A percentile compares a stretch with the other conserved stretches of the same genome.
Evolutionary conservation across 2,113 vertebrate species (phyloP).

Genomic region (Sinocyclocheilus grahami): DNA sequence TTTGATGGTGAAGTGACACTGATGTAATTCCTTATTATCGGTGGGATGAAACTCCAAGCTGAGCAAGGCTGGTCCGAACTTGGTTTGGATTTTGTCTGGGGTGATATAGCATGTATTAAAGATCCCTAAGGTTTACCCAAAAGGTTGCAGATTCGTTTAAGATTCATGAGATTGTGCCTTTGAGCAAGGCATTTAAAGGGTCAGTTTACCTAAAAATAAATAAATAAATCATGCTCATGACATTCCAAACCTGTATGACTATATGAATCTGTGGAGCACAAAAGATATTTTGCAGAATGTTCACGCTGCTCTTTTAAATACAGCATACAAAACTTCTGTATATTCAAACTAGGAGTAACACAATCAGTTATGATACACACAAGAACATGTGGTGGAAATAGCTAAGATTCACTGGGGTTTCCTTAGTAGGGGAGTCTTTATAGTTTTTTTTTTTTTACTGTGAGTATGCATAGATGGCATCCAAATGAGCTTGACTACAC

Average conservation of each 20-base stretch:
- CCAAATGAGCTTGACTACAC: background rate
- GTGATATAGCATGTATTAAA: background rate
- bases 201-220: background rate
- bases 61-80: background rate
- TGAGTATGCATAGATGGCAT: background rate
- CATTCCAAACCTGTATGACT: background rate
- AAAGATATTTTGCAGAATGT: background rate
- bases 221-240: background rate
- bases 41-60: background rate
- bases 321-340: background rate
- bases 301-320: background rate
- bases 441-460: background rate
- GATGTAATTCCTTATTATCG: background rate
- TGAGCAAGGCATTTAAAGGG: constrained; percentile 3
- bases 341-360: background rate
- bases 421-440: background rate
- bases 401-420: background rate
- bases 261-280: background rate
- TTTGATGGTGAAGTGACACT: background rate
- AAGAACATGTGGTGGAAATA: background rate
- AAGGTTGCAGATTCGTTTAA: background rate
- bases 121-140: background rate
- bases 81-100: background rate
- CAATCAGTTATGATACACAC: too few species aligned
- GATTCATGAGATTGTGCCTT: background rate